Evolutionary conservation across 2,888 invertebrate genomes (phyloP).

Genomic region (Aphelenchoides bicaudatus): DNA sequence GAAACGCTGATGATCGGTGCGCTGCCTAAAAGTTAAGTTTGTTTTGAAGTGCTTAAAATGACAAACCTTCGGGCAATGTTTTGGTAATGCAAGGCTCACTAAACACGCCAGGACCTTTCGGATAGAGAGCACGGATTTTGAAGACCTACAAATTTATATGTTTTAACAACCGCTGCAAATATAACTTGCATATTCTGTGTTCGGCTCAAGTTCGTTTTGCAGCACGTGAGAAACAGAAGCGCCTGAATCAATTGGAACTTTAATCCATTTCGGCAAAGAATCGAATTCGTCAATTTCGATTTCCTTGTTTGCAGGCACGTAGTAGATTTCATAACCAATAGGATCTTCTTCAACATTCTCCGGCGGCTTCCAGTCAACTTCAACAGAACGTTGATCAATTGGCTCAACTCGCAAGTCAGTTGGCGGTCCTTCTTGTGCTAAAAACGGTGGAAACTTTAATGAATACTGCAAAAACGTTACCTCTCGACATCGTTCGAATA

Average conservation of each 20-base stretch:
- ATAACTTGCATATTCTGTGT: no score
- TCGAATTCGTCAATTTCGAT: constrained; percentile 54
- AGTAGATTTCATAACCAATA: constrained; percentile 55
- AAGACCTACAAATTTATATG: constrained; percentile 60
- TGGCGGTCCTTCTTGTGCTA: constrained; percentile 55
- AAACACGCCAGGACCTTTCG: constrained; percentile 58
- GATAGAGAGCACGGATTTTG: constrained; percentile 58
- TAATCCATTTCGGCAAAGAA: constrained; percentile 45
- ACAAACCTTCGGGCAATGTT: constrained; percentile 55
- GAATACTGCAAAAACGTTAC: constrained; percentile 19
- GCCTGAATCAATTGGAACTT: constrained; percentile 28
- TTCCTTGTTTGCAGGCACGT: constrained; percentile 54
- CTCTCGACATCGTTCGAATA: constrained; percentile 52
- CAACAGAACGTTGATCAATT: constrained; percentile 50
- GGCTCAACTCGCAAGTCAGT: constrained; percentile 54
- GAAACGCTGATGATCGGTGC: constrained; percentile 57
- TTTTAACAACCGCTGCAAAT: no score
- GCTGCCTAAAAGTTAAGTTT: constrained; percentile 35
- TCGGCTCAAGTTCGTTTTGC: constrained; percentile 45
- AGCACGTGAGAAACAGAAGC: constrained; percentile 39
- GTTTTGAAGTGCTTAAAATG: not conserved
- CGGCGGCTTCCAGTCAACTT: constrained; percentile 53
- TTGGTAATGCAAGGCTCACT: constrained; percentile 60
- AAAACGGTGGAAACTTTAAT: not conserved
- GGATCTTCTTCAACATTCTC: constrained; percentile 45